A percentile compares a stretch with the other conserved stretches of the same genome.
Conservation (phyloP, 2,797 vertebrate genomes). For the Alfaro cultratus region DNA sequence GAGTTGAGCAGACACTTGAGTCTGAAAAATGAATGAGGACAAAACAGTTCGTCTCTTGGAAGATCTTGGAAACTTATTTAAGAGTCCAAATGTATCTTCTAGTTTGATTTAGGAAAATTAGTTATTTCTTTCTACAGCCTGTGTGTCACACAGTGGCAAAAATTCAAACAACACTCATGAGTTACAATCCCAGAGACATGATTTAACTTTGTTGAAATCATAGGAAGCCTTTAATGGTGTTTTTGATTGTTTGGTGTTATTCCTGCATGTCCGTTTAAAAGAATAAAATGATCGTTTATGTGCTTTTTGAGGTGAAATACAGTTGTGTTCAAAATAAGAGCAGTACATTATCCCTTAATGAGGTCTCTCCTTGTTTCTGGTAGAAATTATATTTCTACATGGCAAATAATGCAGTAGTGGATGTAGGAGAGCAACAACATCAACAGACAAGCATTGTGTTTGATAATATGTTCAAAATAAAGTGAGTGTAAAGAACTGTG, state of each 20-base stretch:
- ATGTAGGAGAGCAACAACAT: neutral
- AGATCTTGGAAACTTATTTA: conserved; percentile 69
- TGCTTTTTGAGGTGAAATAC: neutral
- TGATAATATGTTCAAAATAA: neutral
- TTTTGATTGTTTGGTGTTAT: neutral
- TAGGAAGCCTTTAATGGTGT: neutral
- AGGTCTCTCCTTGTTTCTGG: neutral
- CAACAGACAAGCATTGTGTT: neutral
- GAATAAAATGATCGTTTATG: neutral
- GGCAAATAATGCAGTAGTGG: neutral
- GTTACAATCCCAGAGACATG: conserved; percentile 54
- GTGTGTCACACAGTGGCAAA: conserved; percentile 46
- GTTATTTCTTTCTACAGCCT: conserved; percentile 32
- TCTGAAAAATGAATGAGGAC: conserved; percentile 71
- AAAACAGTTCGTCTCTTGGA: conserved; percentile 66
- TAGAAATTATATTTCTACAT: neutral
- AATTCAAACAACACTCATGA: conserved; percentile 41
- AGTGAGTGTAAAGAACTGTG: neutral
- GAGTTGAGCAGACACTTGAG: conserved; percentile 47
- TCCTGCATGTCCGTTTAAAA: neutral
- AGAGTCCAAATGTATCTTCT: conserved; percentile 37
- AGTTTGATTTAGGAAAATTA: conserved; percentile 24
- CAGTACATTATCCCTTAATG: neutral
- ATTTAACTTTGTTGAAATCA: conserved; percentile 36
- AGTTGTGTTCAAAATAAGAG: conserved; percentile 7